Evolutionary conservation across 2,113 vertebrate species (phyloP).

Genomic region (Artemisiospiza belli): DNA sequence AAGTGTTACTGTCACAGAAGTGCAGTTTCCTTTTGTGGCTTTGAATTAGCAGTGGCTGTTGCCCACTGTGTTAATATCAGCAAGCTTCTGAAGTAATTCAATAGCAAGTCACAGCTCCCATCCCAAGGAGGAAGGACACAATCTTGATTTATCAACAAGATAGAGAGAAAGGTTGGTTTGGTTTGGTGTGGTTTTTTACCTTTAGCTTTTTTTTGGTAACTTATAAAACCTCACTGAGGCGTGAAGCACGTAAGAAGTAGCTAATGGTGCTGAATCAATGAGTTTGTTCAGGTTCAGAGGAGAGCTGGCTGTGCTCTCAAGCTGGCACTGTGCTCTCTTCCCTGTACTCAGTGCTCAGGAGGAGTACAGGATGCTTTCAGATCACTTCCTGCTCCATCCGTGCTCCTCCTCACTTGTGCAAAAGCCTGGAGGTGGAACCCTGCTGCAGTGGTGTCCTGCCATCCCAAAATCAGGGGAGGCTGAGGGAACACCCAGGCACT

Average conservation of each 20-base stretch:
- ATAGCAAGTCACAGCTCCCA: not conserved
- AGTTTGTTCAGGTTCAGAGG: not conserved
- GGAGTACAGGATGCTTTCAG: not conserved
- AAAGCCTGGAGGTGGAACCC: not conserved
- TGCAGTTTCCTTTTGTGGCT: not conserved
- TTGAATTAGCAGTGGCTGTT: not conserved
- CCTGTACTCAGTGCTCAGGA: accelerated
- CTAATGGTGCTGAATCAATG: not conserved
- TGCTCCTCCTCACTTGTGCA: not conserved
- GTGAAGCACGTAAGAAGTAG: accelerated
- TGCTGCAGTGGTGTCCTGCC: not conserved
- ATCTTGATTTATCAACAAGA: not conserved
- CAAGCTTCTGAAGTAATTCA: not conserved
- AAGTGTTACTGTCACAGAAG: not conserved
- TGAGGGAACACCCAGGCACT: not conserved
- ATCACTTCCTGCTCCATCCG: not conserved
- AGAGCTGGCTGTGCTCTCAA: not conserved
- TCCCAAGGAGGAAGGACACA: not conserved
- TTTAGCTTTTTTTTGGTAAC: not conserved
- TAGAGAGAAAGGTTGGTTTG: not conserved
- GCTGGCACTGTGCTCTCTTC: not conserved
- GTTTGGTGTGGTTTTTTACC: not conserved
- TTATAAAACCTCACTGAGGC: not conserved
- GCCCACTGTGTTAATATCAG: not conserved
- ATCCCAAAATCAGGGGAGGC: not conserved